Evolutionary conservation across 2,888 invertebrate species (phyloP).

Genomic region (Strigamia crassipes): DNA sequence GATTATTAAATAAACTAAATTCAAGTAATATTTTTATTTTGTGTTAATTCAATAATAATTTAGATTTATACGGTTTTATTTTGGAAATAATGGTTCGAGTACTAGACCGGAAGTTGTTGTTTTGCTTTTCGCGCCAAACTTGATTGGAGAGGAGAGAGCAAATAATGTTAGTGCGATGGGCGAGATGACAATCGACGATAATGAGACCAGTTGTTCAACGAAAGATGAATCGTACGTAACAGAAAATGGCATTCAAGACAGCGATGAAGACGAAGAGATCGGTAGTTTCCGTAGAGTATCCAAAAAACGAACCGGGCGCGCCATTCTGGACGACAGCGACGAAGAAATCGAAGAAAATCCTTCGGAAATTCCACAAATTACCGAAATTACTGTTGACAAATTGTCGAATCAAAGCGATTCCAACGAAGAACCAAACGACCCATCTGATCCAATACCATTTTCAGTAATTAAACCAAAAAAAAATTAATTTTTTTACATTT

Average conservation of each 20-base stretch:
- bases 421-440: not conserved
- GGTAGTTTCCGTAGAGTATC: not conserved
- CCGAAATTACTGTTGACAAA: not conserved
- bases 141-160: not conserved
- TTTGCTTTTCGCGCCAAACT: constrained; percentile 6
- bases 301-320: not conserved
- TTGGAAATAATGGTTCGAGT: not conserved
- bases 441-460: not conserved
- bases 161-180: not conserved
- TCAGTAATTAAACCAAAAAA: not conserved
- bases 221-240: not conserved
- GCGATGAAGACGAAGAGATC: not conserved
- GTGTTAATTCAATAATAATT: not conserved
- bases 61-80: not conserved
- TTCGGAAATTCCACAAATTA: not conserved
- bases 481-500: not conserved
- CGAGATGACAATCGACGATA: not conserved
- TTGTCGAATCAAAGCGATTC: not conserved
- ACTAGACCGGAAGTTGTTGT: not conserved
- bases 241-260: not conserved
- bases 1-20: not conserved
- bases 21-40: no score
- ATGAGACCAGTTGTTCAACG: not conserved
- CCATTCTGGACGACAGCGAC: not conserved
- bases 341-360: not conserved